Evolutionary conservation across 2,797 vertebrate species (phyloP).

Genomic region (Dicrostonyx torquatus): DNA sequence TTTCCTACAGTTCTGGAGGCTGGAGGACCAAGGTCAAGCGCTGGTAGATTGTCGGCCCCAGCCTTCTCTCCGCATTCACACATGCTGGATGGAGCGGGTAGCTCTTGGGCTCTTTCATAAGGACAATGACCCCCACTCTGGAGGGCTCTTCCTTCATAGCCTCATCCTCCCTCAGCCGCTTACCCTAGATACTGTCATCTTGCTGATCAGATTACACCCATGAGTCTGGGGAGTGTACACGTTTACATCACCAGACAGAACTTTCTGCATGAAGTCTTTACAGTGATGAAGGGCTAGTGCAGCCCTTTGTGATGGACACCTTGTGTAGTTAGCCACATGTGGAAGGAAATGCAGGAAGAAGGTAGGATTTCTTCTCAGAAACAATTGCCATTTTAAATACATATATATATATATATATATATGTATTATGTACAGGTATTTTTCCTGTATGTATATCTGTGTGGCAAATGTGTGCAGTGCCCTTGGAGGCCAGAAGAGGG

Average conservation of each 20-base stretch:
- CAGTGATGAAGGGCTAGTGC: fast-evolving
- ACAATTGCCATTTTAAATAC: too few relatives aligned
- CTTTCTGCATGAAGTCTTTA: too few relatives aligned
- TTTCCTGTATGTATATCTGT: not conserved
- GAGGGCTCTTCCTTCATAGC: not conserved
- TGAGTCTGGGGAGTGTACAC: fast-evolving
- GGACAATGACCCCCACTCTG: not conserved
- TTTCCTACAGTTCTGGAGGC: not conserved
- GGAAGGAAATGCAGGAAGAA: not conserved
- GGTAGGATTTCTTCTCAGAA: not conserved
- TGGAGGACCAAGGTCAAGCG: not conserved
- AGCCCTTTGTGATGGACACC: not conserved
- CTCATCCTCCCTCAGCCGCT: not conserved
- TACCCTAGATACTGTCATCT: too few relatives aligned
- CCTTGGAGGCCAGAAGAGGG: not conserved
- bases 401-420: too few relatives aligned
- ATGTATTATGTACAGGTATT: not conserved
- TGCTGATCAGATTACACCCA: not conserved
- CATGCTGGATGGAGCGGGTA: not conserved
- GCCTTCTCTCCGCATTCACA: not conserved
- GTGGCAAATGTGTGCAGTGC: not conserved
- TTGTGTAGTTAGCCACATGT: fast-evolving
- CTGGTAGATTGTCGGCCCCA: not conserved
- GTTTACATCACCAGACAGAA: not conserved
- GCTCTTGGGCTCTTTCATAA: not conserved